Evolutionary conservation across 2,113 vertebrate genomes (phyloP).

Genomic region (Eurystomus gularis): DNA sequence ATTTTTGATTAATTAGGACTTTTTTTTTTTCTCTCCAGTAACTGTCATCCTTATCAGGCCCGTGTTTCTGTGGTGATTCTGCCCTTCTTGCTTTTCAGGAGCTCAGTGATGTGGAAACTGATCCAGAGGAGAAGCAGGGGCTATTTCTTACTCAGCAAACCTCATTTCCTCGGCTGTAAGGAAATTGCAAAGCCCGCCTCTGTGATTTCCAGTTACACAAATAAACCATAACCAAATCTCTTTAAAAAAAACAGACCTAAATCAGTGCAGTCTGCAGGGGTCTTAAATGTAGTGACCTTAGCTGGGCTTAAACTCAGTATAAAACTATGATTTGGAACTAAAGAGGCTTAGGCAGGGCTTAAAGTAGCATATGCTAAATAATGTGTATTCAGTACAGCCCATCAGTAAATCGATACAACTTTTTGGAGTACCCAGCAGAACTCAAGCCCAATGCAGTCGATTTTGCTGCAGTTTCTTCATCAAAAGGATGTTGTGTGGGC

Average conservation of each 20-base stretch:
- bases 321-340: not conserved
- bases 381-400: not conserved
- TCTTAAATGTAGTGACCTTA: not conserved
- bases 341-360: not conserved
- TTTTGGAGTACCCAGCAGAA: not conserved
- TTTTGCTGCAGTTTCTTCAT: not conserved
- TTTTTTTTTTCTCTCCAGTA: not conserved
- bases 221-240: not conserved
- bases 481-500: accelerated
- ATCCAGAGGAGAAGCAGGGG: not conserved
- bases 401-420: not conserved
- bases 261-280: not conserved
- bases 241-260: not conserved
- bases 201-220: not conserved
- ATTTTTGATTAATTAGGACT: not conserved
- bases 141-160: not conserved
- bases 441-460: accelerated
- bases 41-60: not conserved
- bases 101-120: conserved; percentile 20
- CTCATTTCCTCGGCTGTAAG: not conserved
- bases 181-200: not conserved
- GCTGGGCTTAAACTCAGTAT: not conserved
- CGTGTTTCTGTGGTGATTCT: not conserved
- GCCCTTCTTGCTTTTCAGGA: conserved; percentile 8
- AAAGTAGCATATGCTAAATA: not conserved